phyloP scores from a whole-genome alignment of 2,888 invertebrate species.

The Napeogenes inachia region DNA sequence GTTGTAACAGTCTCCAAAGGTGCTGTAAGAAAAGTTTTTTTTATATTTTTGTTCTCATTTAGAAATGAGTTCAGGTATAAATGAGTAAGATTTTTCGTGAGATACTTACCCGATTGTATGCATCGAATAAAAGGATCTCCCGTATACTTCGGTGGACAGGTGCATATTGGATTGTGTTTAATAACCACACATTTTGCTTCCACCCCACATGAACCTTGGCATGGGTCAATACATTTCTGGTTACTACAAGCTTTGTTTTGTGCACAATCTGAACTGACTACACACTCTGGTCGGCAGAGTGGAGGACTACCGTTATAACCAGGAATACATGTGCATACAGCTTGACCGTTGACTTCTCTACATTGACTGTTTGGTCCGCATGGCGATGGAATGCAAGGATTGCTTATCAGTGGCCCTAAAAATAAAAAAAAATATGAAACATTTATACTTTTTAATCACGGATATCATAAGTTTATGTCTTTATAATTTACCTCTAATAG shows the following conservation, averaged over 20 bases:
- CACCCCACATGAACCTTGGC: conserved; percentile 84
- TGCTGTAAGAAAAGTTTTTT: conserved; percentile 50
- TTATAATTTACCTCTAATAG: conserved; percentile 57
- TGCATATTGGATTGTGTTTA: conserved; percentile 87
- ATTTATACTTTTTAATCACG: neutral
- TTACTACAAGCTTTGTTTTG: conserved; percentile 84
- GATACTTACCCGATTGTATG: conserved; percentile 60
- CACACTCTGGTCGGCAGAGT: conserved; percentile 86
- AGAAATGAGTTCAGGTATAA: neutral
- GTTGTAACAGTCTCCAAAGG: conserved; percentile 71
- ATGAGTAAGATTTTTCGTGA: conserved; percentile 2
- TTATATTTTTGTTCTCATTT: neutral
- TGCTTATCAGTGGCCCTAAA: conserved; percentile 61
- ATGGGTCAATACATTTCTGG: conserved; percentile 86
- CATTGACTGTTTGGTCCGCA: conserved; percentile 88
- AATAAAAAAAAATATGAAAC: neutral
- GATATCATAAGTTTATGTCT: neutral
- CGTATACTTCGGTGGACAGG: conserved; percentile 80
- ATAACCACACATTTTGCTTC: conserved; percentile 84
- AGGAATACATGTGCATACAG: conserved; percentile 84
- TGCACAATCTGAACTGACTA: conserved; percentile 85
- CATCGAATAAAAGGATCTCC: conserved; percentile 89
- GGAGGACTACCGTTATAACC: conserved; percentile 85
- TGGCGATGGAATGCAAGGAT: conserved; percentile 84
- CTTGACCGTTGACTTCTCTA: conserved; percentile 79